Conservation (phyloP, 2,797 vertebrate species). For the Mormyrops attenuatus region DNA sequence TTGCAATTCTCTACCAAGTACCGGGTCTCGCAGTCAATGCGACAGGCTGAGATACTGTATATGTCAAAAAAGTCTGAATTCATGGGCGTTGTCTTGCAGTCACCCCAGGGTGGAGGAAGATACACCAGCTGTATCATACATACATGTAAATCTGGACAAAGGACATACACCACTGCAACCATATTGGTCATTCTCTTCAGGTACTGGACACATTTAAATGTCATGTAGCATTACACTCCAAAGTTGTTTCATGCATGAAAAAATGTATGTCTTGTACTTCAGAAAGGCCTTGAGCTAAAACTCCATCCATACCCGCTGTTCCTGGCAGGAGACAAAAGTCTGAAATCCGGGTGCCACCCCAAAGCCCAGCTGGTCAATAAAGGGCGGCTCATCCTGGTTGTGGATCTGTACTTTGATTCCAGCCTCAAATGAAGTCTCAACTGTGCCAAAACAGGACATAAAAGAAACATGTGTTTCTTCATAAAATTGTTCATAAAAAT, state of each 20-base stretch:
- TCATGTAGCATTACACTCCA: not conserved
- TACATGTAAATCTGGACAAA: slow-evolving; percentile 5
- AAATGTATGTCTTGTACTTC: not conserved
- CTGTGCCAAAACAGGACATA: slow-evolving; percentile 49
- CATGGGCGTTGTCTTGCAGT: slow-evolving; percentile 81
- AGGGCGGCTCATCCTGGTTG: slow-evolving; percentile 89
- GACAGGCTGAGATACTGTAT: slow-evolving; percentile 95
- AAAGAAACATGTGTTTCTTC: not conserved
- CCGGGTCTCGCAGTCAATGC: slow-evolving; percentile 96
- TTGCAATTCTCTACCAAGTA: slow-evolving; percentile 99
- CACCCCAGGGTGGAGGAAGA: slow-evolving; percentile 91
- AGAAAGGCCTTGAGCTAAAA: not conserved
- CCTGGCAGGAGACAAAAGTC: slow-evolving; percentile 72
- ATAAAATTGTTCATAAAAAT: not conserved
- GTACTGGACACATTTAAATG: not conserved
- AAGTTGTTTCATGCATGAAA: not conserved
- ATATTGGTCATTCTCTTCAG: not conserved
- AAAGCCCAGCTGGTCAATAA: slow-evolving; percentile 94
- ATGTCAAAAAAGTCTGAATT: slow-evolving; percentile 90
- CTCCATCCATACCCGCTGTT: slow-evolving; percentile 59
- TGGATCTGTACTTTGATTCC: slow-evolving; percentile 98
- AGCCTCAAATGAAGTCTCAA: slow-evolving; percentile 92
- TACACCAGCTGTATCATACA: slow-evolving; percentile 78
- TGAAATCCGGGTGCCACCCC: slow-evolving; percentile 72
- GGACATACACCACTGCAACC: slow-evolving; percentile 7